Base-by-base conservation (phyloP, 2,797 vertebrate genomes). In the Sebastes diaconus region DNA sequence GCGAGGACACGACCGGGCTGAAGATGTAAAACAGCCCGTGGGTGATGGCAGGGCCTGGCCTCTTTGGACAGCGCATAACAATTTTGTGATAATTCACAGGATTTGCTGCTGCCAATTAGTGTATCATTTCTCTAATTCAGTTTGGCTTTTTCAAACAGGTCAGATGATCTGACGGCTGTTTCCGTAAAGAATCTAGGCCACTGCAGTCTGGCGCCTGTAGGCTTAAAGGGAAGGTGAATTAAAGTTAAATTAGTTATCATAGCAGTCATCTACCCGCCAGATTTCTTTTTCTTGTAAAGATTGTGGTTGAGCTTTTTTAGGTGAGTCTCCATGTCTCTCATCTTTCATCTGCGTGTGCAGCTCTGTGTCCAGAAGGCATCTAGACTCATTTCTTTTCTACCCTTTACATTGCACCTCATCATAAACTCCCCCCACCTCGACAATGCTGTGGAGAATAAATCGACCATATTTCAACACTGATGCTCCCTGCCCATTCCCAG, bases 331-430 rank as follows among this genome's bases (percentile, higher is more conserved):
- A 18, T 74, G 81, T 84, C 84, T 88, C 91, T 91, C 93, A 90
- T 92, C 90, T 92, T 93, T 94, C 93, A 93, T 95, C 89, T 90
- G 72, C 68, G 77, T 92, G 85, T 77, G 80, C 69, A 75, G 84
- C 86, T 94, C 87, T 94, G 92, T 93, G 91, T 90, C 93, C 93
- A 95, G 93, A 70, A 94, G 96, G 94, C 92, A 95, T 96, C 94
- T 90, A 93, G 90, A 93, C 94, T 96, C 95, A 96, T 97, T 97
- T 96, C 88, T 91, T 93, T 86, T 87, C 88, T 93, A 89, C 94
- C 95, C 93, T 96, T 96, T 95, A 92, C 91, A 90, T 92, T 95
- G 96, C 92, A 92, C 91, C 93, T 94, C 92, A 95, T 95, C 93
- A 94, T 92, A 93, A 88, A 91, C 88, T 79, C 87, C 89, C 87